These are phyloP conservation scores for Pachypanchax playfairii DNA, from an alignment of 2,113 vertebrate species.

Conservation along the genomic window DNA sequence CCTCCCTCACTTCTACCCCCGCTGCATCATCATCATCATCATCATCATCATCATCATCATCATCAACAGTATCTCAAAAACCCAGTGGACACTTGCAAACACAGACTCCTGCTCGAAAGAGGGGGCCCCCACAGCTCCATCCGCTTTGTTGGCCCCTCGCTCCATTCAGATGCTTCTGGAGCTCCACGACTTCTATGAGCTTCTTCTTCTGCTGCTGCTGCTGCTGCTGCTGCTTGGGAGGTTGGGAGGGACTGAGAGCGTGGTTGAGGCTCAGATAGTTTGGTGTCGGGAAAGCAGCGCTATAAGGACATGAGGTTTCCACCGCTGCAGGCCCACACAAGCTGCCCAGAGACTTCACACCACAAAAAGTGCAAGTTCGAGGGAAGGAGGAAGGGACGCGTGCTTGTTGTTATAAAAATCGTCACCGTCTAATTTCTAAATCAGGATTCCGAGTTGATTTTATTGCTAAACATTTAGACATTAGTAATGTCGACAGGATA, in stretches of 20 bases:
- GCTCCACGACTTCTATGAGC: conserved; percentile 51
- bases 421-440: neutral
- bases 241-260: conserved; percentile 45
- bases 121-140: conserved; percentile 53
- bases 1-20: conserved; percentile 8
- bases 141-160: conserved; percentile 66
- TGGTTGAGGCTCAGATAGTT: conserved; percentile 30
- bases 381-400: neutral
- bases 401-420: conserved; percentile 21
- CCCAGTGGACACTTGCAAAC: conserved; percentile 70
- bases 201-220: conserved; percentile 21
- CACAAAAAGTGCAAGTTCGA: conserved; percentile 20
- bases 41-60: too few relatives aligned
- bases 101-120: too few relatives aligned
- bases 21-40: conserved; percentile 12
- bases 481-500: neutral
- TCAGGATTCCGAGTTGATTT: neutral
- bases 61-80: conserved; percentile 53
- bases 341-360: conserved; percentile 21
- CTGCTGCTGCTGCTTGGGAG: conserved; percentile 36
- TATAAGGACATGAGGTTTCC: too few relatives aligned
- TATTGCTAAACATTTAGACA: neutral
- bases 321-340: conserved; percentile 53
- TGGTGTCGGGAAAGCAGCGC: conserved; percentile 46
- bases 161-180: conserved; percentile 67